A percentile compares a stretch with the other conserved stretches of the same genome.
Conservation (phyloP, 2,797 vertebrate species). For the Dendrocincla fuliginosa region DNA sequence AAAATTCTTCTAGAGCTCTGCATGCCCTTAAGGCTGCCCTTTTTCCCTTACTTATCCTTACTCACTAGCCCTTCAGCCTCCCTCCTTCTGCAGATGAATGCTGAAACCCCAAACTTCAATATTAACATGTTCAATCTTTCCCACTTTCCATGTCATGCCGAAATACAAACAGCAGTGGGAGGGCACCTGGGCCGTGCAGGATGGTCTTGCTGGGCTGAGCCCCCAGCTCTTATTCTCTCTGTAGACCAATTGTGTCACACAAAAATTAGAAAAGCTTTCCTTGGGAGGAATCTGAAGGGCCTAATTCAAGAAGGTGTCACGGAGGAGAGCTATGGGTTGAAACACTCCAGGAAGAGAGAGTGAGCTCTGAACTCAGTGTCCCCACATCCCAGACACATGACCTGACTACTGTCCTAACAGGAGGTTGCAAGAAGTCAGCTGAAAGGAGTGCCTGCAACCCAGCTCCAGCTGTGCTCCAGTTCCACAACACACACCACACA, state of each 20-base stretch:
- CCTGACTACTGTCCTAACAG: rapidly evolving
- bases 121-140: not conserved
- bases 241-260: not conserved
- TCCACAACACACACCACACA: rapidly evolving
- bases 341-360: not conserved
- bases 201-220: not conserved
- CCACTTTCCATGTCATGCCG: not conserved
- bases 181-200: not conserved
- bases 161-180: not conserved
- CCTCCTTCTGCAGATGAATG: not conserved
- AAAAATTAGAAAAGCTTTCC: not conserved
- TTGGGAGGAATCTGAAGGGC: not conserved
- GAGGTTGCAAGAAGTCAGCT: not conserved
- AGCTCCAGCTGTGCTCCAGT: not conserved
- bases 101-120: not conserved
- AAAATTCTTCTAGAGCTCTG: not conserved
- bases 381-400: not conserved
- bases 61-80: not conserved
- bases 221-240: not conserved
- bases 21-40: not conserved
- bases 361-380: not conserved
- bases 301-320: not conserved
- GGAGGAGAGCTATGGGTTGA: not conserved
- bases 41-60: not conserved
- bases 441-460: not conserved